Percentiles rank a stretch among this genome's conserved stretches.
Conservation (phyloP, 2,797 vertebrate species). For the Sebastes vulpes region DNA sequence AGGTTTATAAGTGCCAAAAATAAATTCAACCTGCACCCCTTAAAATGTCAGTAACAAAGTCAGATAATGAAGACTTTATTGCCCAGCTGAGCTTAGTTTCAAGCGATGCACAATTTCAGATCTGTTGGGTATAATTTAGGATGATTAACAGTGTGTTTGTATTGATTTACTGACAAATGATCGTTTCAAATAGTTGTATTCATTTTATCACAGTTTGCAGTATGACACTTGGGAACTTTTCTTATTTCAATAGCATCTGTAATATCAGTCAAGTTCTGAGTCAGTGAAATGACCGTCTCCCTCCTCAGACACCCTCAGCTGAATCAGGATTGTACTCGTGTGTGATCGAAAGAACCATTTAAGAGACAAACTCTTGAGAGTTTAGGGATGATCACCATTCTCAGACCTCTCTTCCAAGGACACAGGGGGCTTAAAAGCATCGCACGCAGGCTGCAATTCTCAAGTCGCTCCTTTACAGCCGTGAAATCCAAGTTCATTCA, state of each 20-base stretch:
- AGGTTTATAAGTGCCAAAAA: neutral
- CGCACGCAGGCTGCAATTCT: neutral
- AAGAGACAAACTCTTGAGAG: neutral
- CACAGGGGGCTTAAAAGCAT: neutral
- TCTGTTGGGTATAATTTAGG: neutral
- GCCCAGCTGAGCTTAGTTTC: neutral
- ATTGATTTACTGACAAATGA: neutral
- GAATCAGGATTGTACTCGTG: neutral
- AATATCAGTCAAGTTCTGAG: neutral
- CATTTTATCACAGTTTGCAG: neutral
- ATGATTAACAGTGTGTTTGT: neutral
- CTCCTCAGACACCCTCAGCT: neutral
- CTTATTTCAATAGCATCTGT: neutral
- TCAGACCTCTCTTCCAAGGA: neutral
- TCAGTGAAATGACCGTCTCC: neutral
- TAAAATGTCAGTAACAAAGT: neutral
- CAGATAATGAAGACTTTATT: neutral
- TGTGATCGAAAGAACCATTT: neutral
- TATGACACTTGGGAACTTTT: neutral
- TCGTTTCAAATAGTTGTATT: neutral
- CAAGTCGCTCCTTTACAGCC: neutral
- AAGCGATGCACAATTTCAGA: neutral
- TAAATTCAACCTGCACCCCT: neutral
- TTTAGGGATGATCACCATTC: neutral
- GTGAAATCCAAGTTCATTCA: neutral